Percentiles rank a stretch among this genome's conserved stretches.
Evolutionary conservation across 2,113 vertebrate species (phyloP).

Genomic region (Oncorhynchus tshawytscha): DNA sequence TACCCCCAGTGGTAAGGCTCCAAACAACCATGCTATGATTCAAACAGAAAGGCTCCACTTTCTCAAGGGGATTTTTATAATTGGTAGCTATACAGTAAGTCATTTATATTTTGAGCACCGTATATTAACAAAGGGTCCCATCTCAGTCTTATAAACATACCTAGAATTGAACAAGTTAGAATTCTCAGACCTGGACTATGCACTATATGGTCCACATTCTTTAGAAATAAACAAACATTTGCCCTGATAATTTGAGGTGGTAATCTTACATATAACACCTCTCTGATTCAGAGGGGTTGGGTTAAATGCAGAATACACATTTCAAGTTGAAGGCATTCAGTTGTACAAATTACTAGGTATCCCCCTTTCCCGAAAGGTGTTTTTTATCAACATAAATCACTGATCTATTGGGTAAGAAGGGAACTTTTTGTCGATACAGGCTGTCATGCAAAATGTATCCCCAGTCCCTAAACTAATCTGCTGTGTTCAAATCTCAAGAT

Average conservation of each 20-base stretch:
- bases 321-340: no score
- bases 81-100: not conserved
- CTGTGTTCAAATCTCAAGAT: no score
- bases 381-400: not conserved
- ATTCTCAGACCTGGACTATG: not conserved
- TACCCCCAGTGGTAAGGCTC: not conserved
- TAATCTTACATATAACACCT: not conserved
- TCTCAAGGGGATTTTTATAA: slow-evolving; percentile 11
- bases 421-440: no score
- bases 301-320: no score
- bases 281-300: no score
- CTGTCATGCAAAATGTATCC: no score
- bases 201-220: not conserved
- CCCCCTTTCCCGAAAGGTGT: not conserved
- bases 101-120: slow-evolving; percentile 1
- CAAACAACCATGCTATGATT: slow-evolving; percentile 2
- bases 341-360: no score
- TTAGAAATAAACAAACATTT: not conserved
- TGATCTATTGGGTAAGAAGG: not conserved
- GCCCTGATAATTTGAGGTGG: not conserved
- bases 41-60: slow-evolving; percentile 2
- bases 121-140: not conserved
- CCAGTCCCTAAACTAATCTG: no score
- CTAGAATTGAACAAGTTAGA: no score
- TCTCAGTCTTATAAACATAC: not conserved